Base-by-base conservation (phyloP, 2,797 vertebrate genomes). In the Poecile montanus region DNA sequence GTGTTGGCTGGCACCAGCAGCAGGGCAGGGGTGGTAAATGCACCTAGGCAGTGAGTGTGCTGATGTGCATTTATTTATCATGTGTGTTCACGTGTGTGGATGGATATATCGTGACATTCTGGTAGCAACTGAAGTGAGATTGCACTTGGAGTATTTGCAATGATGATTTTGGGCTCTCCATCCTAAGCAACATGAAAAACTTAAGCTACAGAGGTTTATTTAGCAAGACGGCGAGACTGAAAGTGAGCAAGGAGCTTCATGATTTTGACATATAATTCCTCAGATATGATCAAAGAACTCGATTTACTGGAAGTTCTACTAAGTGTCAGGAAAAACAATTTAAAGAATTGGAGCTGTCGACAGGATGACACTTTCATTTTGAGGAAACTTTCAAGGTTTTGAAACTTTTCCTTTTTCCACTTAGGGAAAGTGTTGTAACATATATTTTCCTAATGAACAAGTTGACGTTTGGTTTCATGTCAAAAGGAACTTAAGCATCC, bases 251-350 rank as follows among this genome's bases (percentile, higher is more conserved):
- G 48, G 19, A 82, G 30, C 45, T 76, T 93, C 67, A 76, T 2
- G 4, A 74, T 85, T 87, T 73, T 93, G 80, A 93, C 67, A 71
- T 73, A 76, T 47, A 92, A 65, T 95, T 90, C 85, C 78, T 86
- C 81, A 89, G 77, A 89, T 82, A 87, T 62, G 77, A 85, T 90
- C 90, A 95, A 91, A 89, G 76, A 79, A 94, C 63, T 95, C 48
- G 21, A 85, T 88, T 94, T 93, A 89, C 57, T 90, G 50, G 50
- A 91, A 92, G 57, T 62, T 87, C 63, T 85, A 67, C 63, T 89
- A 93, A 91, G 84, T 91, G 88, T 85, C 86, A 95, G 78, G 65
- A 30, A 95, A 93, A 94, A 87, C 45, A 82, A 87, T 84, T 81
- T 96, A 93, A 95, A 88, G 88, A 87, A 93, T 76, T 88, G 60